A percentile compares a stretch with the other conserved stretches of the same genome.
Conservation (phyloP, 2,113 vertebrate genomes). For the Zosterops borbonicus region DNA sequence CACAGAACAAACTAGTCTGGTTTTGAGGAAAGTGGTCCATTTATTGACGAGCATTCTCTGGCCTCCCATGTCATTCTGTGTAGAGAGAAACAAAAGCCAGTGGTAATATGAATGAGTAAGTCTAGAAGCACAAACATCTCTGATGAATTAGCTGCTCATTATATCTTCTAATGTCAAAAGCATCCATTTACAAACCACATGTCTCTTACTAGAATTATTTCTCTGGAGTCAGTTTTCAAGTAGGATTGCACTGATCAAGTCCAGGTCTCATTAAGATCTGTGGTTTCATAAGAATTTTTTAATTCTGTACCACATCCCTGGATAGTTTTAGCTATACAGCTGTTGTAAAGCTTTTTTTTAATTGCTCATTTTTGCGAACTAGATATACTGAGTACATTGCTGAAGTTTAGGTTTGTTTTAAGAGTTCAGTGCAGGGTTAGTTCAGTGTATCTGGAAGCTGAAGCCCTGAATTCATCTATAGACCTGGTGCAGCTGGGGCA, state of each 20-base stretch:
- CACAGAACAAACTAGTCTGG: slow-evolving; percentile 91
- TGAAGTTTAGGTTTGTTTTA: background rate
- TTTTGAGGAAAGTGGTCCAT: slow-evolving; percentile 95
- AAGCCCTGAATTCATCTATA: background rate
- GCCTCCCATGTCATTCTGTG: slow-evolving; percentile 93
- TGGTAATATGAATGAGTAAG: background rate
- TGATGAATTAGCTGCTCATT: background rate
- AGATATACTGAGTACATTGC: background rate
- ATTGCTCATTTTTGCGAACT: background rate
- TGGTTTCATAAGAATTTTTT: slow-evolving; percentile 16
- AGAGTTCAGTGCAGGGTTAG: background rate
- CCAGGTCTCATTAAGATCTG: slow-evolving; percentile 4
- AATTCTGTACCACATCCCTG: background rate
- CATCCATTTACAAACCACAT: slow-evolving; percentile 4
- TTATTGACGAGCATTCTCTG: slow-evolving; percentile 93
- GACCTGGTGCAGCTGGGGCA: background rate
- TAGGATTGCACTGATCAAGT: background rate
- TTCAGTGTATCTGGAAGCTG: background rate
- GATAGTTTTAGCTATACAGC: background rate
- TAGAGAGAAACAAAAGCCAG: background rate
- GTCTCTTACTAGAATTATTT: background rate
- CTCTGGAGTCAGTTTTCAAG: slow-evolving; percentile 9
- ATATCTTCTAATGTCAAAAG: background rate
- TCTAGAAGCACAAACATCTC: slow-evolving; percentile 34
- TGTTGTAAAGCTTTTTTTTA: background rate